These are phyloP conservation scores for Podarcis lilfordi DNA, from an alignment of 2,797 vertebrate species.

Conservation along the genomic window DNA sequence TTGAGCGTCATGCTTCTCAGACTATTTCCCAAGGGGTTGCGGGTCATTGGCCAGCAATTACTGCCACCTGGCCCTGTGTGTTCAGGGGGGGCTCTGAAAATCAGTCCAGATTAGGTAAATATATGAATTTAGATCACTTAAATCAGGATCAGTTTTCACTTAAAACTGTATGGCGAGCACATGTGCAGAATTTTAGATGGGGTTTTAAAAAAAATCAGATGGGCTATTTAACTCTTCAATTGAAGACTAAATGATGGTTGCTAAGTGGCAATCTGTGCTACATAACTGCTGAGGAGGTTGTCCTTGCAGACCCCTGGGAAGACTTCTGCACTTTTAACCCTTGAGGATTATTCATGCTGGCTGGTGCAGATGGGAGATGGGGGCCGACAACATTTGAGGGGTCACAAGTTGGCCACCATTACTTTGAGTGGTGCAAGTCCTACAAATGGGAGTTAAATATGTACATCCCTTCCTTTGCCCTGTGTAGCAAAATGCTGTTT, in stretches of 20 bases:
- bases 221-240: not conserved
- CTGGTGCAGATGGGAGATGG: not conserved
- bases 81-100: conserved; percentile 17
- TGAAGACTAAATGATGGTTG: not conserved
- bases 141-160: not conserved
- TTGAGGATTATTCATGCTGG: not conserved
- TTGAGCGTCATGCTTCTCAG: not conserved
- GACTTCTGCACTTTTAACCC: not conserved
- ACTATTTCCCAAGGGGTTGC: conserved; percentile 13
- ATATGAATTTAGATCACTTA: not conserved
- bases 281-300: not conserved
- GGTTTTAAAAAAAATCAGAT: not conserved
- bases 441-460: not conserved
- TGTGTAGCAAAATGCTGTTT: not conserved
- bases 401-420: not conserved
- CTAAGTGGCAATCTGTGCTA: not conserved
- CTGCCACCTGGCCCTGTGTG: not conserved
- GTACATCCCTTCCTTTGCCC: not conserved
- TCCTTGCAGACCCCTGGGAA: not conserved
- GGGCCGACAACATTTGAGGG: not conserved
- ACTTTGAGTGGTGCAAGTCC: not conserved
- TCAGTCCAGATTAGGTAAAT: conserved; percentile 1
- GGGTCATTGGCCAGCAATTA: conserved; percentile 19
- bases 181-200: not conserved
- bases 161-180: not conserved